phyloP scores from a whole-genome alignment of 2,888 invertebrate species.

The Cryptus armator region DNA sequence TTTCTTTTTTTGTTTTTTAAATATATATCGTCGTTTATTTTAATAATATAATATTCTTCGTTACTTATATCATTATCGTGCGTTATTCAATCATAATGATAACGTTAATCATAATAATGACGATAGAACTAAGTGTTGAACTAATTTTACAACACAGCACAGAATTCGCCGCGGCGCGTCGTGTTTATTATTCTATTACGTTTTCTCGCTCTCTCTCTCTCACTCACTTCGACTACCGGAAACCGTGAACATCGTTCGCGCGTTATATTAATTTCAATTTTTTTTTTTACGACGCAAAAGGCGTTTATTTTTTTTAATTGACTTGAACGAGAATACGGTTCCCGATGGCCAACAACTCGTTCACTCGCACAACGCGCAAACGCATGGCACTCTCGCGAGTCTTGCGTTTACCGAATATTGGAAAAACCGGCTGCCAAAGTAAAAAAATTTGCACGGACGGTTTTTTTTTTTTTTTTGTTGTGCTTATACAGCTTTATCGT shows the following conservation, averaged over 20 bases:
- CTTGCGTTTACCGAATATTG: slow-evolving; percentile 8
- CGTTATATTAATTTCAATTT: background rate
- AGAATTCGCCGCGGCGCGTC: slow-evolving; percentile 82
- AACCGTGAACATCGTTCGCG: slow-evolving; percentile 1
- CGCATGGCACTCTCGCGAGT: slow-evolving; percentile 77
- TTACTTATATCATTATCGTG: slow-evolving; percentile 83
- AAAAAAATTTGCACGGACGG: slow-evolving; percentile 29
- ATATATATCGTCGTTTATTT: slow-evolving; percentile 69
- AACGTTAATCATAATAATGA: slow-evolving; percentile 67
- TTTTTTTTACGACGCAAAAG: slow-evolving; percentile 11
- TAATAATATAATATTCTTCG: slow-evolving; percentile 80
- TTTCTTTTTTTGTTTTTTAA: slow-evolving; percentile 52
- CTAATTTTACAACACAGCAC: slow-evolving; percentile 85
- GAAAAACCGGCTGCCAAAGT: background rate
- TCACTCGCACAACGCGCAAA: slow-evolving; percentile 74
- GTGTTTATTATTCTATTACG: slow-evolving; percentile 48
- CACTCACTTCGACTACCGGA: slow-evolving; percentile 32
- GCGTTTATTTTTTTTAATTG: slow-evolving; percentile 1
- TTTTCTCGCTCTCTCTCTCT: background rate
- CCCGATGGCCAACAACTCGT: slow-evolving; percentile 70
- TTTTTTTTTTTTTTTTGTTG: slow-evolving; percentile 47
- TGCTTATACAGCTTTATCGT: slow-evolving; percentile 24
- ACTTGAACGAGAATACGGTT: slow-evolving; percentile 55
- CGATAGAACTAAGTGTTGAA: slow-evolving; percentile 82
- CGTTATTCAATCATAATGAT: slow-evolving; percentile 70